Conservation (phyloP, 2,113 vertebrate genomes). For the Pavo muticus region DNA sequence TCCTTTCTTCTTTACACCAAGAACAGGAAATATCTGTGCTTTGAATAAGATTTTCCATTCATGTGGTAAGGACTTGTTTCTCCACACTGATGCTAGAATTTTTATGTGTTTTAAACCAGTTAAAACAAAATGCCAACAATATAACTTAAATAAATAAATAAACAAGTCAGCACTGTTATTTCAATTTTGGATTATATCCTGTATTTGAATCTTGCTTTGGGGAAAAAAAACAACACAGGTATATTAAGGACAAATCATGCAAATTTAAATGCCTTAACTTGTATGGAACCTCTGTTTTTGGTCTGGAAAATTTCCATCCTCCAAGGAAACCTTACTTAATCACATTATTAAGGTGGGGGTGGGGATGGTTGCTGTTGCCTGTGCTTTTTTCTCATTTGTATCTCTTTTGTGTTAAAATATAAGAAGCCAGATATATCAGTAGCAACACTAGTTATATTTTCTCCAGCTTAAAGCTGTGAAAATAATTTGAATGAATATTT, state of each 20-base stretch:
- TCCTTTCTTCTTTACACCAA: not conserved
- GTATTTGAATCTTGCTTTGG: not conserved
- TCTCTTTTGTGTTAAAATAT: not conserved
- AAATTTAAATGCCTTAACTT: not conserved
- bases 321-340: not conserved
- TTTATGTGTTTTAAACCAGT: not conserved
- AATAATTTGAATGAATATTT: not conserved
- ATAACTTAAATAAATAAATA: not conserved
- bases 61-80: not conserved
- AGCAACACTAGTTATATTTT: not conserved
- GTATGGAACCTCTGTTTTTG: not conserved
- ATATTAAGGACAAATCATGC: not conserved
- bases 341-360: not conserved
- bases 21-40: constrained; percentile 45
- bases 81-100: not conserved
- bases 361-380: not conserved
- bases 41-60: constrained; percentile 47
- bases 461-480: not conserved
- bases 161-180: not conserved
- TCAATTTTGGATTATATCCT: not conserved
- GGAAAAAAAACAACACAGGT: accelerated
- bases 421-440: not conserved
- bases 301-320: not conserved
- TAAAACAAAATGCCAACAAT: not conserved
- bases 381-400: not conserved